Conservation (phyloP, 92 coral and sea anemone genomes). For the Bergia puertoricense region DNA sequence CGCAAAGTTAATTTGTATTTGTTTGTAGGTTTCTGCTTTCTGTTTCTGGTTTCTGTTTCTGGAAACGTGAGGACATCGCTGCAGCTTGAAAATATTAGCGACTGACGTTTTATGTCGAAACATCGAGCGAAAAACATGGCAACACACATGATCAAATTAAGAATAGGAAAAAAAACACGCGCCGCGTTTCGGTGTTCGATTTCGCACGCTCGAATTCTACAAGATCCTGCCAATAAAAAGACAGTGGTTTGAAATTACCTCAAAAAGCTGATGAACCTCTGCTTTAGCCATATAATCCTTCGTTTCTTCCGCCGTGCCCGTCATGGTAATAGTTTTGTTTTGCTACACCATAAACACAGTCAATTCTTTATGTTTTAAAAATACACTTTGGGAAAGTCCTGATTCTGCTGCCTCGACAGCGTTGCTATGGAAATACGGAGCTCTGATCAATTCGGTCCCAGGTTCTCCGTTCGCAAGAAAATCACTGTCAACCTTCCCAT, state of each 20-base stretch:
- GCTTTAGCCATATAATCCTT: conserved; percentile 93
- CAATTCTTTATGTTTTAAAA: not conserved
- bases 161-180: conserved; percentile 9
- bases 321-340: conserved; percentile 58
- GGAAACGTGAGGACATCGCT: not conserved
- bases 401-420: not conserved
- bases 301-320: conserved; percentile 76
- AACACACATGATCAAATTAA: not conserved
- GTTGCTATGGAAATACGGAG: conserved; percentile 30
- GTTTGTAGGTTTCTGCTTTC: not conserved
- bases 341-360: not conserved
- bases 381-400: no score
- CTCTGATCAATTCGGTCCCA: not conserved
- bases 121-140: conserved; percentile 3
- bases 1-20: not conserved
- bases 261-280: conserved; percentile 94
- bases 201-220: conserved; percentile 1
- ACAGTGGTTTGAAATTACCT: conserved; percentile 50
- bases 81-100: not conserved
- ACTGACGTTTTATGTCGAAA: not conserved
- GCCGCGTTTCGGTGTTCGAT: no score
- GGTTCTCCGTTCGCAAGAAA: no score
- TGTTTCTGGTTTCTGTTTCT: no score
- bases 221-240: not conserved
- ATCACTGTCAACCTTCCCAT: conserved; percentile 23